Evolutionary conservation across 1,140 invertebrate species (phyloP).

Genomic region (Drosophila pseudoobscura): DNA sequence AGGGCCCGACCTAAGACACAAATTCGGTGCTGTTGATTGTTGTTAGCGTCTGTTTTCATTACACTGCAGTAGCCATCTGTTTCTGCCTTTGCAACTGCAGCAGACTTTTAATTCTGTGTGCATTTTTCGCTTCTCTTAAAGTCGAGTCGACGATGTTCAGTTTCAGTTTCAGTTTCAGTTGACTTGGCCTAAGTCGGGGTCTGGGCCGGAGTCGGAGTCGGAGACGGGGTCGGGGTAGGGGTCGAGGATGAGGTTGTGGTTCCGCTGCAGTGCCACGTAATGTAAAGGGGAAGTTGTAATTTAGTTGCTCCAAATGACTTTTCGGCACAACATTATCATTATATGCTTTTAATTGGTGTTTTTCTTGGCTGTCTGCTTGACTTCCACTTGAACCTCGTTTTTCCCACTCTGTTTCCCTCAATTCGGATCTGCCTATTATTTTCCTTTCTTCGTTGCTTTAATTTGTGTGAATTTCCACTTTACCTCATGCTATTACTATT

Average conservation of each 20-base stretch:
- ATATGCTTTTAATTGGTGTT: conserved; percentile 79
- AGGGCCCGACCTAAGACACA: conserved; percentile 40
- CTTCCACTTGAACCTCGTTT: conserved; percentile 8
- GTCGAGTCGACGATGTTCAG: conserved; percentile 14
- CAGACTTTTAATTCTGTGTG: conserved; percentile 75
- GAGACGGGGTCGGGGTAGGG: too few relatives aligned
- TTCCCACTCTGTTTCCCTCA: neutral
- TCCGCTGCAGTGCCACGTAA: conserved; percentile 69
- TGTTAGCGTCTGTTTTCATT: conserved; percentile 70
- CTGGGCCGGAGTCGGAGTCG: neutral
- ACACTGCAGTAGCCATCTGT: conserved; percentile 74
- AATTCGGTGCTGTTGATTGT: conserved; percentile 30
- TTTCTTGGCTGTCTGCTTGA: conserved; percentile 58
- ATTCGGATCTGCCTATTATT: conserved; percentile 20
- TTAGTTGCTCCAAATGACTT: conserved; percentile 79
- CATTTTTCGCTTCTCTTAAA: conserved; percentile 54
- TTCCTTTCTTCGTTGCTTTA: conserved; percentile 40
- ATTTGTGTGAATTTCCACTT: conserved; percentile 71
- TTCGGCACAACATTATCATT: conserved; percentile 81
- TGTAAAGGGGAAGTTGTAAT: conserved; percentile 80
- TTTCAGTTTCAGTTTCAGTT: neutral
- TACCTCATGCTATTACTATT: conserved; percentile 21
- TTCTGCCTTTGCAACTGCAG: conserved; percentile 59
- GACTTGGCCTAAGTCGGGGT: neutral
- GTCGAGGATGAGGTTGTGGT: conserved; percentile 10